Base-by-base conservation (phyloP, 2,888 invertebrate species). In the Petrolisthes cinctipes region DNA sequence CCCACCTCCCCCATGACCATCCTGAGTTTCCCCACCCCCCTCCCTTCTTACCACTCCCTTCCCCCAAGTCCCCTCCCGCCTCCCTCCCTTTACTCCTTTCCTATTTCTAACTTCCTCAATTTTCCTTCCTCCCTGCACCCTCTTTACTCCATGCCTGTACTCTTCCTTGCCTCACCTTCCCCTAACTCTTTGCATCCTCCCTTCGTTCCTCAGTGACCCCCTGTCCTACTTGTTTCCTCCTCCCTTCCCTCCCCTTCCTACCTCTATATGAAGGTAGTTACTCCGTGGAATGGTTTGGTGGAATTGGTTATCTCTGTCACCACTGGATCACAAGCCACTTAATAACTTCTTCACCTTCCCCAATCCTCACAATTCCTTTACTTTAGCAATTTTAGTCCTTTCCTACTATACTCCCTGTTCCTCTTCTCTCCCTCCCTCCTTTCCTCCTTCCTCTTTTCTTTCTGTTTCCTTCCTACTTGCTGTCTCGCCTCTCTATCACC, bases 371-470 rank as follows among this genome's bases (percentile, higher is more conserved):
- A 66, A 53, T n/a, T 17, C 66, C 57, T 53, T 56, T 68, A 61
- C 82, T 61, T 81, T 37, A 66, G 66, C 82, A n/a, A 68, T 54
- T 57, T 20, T 54, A 51, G n/a, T n/a, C 23, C 54, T 53, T 20
- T 20, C 54, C 20, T 51, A 37, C 37, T n/a, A 9, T 57, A 17
- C n/a, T 17, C 57, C n/a, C 37, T 51, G 54, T 57, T 68, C 73
- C 51, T 20, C 66, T n/a, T 37, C 71, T 68, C 51, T 51, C 51
- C 57, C n/a, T 7, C 56, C 80, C 57, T 80, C 53, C 66, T 66
- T 7, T n/a, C 80, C 57, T 80, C 53, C 66, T 66, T 9, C 75
- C 23, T 0, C 23, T 75, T 11, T 6, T 71, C 0, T 56, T 79
- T 79, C 54, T 20, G 54, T 79, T n/a, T 20, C 53, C 66, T 53